Evolutionary conservation across 2,888 invertebrate species (phyloP), one percentile per base, ranked within the genome.

Genomic region (Trissoscelio sp.): DNA sequence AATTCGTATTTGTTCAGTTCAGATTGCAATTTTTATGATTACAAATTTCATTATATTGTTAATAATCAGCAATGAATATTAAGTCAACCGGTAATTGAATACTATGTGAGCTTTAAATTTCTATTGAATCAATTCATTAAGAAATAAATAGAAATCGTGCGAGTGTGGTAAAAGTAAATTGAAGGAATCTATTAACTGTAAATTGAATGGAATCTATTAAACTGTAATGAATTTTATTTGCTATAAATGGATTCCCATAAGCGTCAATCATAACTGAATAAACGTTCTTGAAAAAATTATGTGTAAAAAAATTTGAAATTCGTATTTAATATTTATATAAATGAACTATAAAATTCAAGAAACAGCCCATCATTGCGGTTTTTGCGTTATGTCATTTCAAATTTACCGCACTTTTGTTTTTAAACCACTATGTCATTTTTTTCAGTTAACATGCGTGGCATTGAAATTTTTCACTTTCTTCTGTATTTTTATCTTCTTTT

Each of bases 141-240:
- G 20, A 57, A 58, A 37, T 57, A 46, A 70, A 70, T 58, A 70
- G 57, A 58, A 58, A 58, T 58, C 46, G 57, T 37, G 67, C 44
- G 34, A 55, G 55, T 39, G 67, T 39, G 55, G 55, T 69, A 70
- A 70, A 58, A 57, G 69, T 37, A 44, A 57, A 57, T 57, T 58
- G 57, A 34, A 34, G 20, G 57, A 46, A 70, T 57, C 57, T 20
- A 48, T 70, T 70, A 70, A 57, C 37, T 48, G 69, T 58, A 58
- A 69, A 67, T 16, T 55, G 44, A 69, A 34, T 48, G 20, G 57
- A 46, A 69, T 69, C 22, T 31, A 44, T 66, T 67, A 67, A 67
- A 44, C 7, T 11, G 9, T 24, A 55, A 55, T 55, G 37, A 12
- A 67, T 31, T 55, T 42, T 39, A 31, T 67, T 31, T 20, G 55